Evolutionary conservation across 2,888 invertebrate species (phyloP).

Genomic region (Cetonia aurata): DNA sequence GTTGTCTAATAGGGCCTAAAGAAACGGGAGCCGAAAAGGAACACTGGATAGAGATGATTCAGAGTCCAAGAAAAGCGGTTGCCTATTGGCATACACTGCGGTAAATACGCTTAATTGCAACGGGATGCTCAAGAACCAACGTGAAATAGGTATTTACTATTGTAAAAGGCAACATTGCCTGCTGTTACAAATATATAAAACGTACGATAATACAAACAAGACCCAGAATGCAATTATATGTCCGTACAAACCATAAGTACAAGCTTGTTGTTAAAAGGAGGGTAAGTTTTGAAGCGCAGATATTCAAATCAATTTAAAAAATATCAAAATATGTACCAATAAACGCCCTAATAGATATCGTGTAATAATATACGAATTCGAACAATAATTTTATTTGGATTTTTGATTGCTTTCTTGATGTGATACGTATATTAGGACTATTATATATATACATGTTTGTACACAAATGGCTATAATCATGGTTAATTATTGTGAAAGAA

Average conservation of each 20-base stretch:
- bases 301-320: no score
- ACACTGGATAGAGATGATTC: constrained; percentile 92
- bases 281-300: constrained; percentile 18
- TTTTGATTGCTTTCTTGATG: no score
- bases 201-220: constrained; percentile 12
- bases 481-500: no score
- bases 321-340: no score
- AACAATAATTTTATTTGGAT: no score
- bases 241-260: constrained; percentile 22
- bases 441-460: no score
- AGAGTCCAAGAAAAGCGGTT: constrained; percentile 87
- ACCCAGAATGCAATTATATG: background rate
- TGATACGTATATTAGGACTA: no score
- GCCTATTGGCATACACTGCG: constrained; percentile 92
- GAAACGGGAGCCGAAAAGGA: constrained; percentile 79
- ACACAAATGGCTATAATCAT: no score
- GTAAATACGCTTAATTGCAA: constrained; percentile 63
- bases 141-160: background rate
- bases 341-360: no score
- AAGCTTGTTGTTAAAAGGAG: constrained; percentile 29
- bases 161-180: constrained; percentile 5
- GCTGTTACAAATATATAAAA: constrained; percentile 2
- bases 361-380: no score
- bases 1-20: constrained; percentile 80
- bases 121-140: constrained; percentile 49